These are phyloP conservation scores for Drosophila pseudotalamancana DNA, from an alignment of 2,888 invertebrate species.

Conservation along the genomic window DNA sequence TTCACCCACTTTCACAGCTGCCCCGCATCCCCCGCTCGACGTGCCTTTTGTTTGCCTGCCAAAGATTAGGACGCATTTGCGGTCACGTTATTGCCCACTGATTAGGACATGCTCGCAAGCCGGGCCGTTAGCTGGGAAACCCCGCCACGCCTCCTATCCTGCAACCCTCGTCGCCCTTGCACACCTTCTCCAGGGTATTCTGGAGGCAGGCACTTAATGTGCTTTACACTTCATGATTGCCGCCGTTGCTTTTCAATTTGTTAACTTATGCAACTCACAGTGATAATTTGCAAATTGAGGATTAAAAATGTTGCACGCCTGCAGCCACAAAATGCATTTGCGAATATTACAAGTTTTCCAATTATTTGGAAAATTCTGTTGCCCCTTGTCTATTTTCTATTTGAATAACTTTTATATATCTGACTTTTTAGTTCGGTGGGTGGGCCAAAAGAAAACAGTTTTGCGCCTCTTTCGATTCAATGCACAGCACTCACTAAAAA, in stretches of 20 bases:
- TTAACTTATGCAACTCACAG: conserved; percentile 67
- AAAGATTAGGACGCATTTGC: conserved; percentile 75
- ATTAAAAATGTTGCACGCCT: conserved; percentile 35
- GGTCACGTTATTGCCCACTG: conserved; percentile 80
- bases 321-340: conserved; percentile 70
- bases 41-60: conserved; percentile 59
- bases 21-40: neutral
- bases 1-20: neutral
- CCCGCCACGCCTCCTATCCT: conserved; percentile 28
- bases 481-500: conserved; percentile 75
- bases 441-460: conserved; percentile 51
- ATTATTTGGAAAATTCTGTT: conserved; percentile 9
- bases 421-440: conserved; percentile 22
- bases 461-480: conserved; percentile 63
- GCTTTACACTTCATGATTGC: conserved; percentile 64
- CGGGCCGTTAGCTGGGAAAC: conserved; percentile 64
- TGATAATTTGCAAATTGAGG: conserved; percentile 28
- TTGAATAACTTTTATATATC: conserved; percentile 15
- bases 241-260: conserved; percentile 60
- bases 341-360: conserved; percentile 45
- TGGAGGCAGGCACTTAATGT: conserved; percentile 51
- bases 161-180: no score
- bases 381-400: neutral
- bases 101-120: conserved; percentile 67
- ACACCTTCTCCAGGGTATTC: conserved; percentile 5